Evolutionary conservation across 2,888 invertebrate species (phyloP).

Genomic region (Drosophila merina): DNA sequence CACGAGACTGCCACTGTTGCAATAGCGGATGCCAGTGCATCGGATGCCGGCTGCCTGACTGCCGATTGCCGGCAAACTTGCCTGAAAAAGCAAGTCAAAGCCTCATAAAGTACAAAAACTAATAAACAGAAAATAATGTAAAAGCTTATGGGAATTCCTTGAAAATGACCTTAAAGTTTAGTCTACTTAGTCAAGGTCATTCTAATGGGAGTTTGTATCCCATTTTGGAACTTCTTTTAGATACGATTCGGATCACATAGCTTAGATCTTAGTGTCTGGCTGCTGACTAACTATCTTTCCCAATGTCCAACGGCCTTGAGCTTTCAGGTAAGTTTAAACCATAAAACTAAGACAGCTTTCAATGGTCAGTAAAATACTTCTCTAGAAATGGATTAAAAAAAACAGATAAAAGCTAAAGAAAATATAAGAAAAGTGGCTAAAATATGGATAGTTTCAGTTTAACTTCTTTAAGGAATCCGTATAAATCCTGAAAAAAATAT

Average conservation of each 20-base stretch:
- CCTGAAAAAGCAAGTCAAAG: neutral
- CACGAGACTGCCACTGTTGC: neutral
- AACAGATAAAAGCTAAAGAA: neutral
- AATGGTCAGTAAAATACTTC: neutral
- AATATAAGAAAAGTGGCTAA: neutral
- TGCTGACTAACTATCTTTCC: neutral
- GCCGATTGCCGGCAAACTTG: too few relatives aligned
- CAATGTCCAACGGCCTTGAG: constrained; percentile 8
- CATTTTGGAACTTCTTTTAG: neutral
- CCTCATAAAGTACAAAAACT: neutral
- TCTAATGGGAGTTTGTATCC: too few relatives aligned
- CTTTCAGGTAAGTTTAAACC: neutral
- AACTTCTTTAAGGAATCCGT: too few relatives aligned
- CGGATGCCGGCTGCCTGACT: neutral
- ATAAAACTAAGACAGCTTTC: neutral
- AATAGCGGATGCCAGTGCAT: neutral
- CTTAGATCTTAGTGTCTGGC: neutral
- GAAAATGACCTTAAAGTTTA: too few relatives aligned
- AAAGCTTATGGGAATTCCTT: neutral
- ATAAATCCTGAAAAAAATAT: too few relatives aligned
- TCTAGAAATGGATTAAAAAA: neutral
- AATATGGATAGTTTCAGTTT: too few relatives aligned
- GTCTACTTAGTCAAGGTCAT: neutral
- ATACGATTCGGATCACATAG: too few relatives aligned
- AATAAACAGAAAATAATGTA: neutral